A percentile compares a stretch with the other conserved stretches of the same genome.
These are phyloP conservation scores for Volucella bombylans DNA, from an alignment of 2,888 invertebrate species.

Conservation along the genomic window DNA sequence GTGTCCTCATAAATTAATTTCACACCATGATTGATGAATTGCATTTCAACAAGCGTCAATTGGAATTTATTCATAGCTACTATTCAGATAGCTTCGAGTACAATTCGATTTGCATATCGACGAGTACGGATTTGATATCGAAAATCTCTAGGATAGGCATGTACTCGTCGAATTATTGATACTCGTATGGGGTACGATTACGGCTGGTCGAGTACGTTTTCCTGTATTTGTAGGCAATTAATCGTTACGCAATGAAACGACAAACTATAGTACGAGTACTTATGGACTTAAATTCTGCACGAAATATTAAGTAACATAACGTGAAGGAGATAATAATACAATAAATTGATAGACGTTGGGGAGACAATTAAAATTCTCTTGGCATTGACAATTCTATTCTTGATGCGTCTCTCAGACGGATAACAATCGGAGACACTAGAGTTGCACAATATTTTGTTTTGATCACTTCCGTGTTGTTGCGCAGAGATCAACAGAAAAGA, in stretches of 20 bases:
- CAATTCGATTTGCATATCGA: conserved; percentile 50
- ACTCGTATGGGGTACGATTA: no score
- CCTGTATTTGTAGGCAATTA: conserved; percentile 1
- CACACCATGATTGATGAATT: conserved; percentile 70
- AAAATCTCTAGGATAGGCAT: conserved; percentile 59
- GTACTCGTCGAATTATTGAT: no score
- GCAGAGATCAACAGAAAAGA: no score
- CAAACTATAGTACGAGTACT: background rate
- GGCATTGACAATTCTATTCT: background rate
- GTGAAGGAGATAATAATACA: conserved; percentile 51
- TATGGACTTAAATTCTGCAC: conserved; percentile 12
- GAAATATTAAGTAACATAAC: conserved; percentile 58
- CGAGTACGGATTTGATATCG: conserved; percentile 47
- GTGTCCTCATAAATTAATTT: conserved; percentile 60
- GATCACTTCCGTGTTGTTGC: no score
- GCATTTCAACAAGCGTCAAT: conserved; percentile 51
- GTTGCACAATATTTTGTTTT: no score
- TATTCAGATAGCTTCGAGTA: no score
- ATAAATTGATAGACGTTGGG: conserved; percentile 10
- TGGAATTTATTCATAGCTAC: conserved; percentile 40
- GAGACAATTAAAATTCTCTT: conserved; percentile 19
- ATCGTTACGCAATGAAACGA: conserved; percentile 13
- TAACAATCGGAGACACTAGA: background rate
- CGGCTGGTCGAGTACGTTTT: conserved; percentile 18
- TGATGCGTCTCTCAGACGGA: background rate